A percentile compares a stretch with the other conserved stretches of the same genome.
Evolutionary conservation across 64 coral and sea anemone genomes (phyloP).

Genomic region (Orbicella faveolata): DNA sequence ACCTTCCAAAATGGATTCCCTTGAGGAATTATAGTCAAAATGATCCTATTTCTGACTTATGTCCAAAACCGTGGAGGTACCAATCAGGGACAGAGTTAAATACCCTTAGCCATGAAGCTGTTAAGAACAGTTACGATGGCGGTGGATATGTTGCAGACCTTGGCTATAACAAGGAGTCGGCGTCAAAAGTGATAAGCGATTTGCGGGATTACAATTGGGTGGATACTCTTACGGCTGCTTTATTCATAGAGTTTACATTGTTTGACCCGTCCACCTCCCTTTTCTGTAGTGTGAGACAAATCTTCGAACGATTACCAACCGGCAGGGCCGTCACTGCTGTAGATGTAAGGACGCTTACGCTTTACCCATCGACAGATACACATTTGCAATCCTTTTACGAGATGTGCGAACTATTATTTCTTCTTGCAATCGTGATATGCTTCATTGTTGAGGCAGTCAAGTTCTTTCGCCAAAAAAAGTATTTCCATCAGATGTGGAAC

Average conservation of each 20-base stretch:
- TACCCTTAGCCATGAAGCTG: slow-evolving; percentile 25
- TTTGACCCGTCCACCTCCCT: slow-evolving; percentile 63
- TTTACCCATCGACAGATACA: slow-evolving; percentile 36
- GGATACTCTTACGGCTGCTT: slow-evolving; percentile 33
- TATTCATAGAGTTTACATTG: slow-evolving; percentile 68
- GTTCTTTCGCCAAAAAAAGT: slow-evolving; percentile 24
- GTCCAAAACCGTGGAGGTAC: slow-evolving; percentile 67
- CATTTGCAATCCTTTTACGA: slow-evolving; percentile 37
- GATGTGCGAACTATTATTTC: slow-evolving; percentile 62
- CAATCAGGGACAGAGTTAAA: neutral
- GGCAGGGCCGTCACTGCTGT: neutral
- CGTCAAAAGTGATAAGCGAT: neutral
- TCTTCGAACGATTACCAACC: slow-evolving; percentile 48
- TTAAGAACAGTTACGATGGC: slow-evolving; percentile 49
- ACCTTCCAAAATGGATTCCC: slow-evolving; percentile 47
- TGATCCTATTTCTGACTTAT: neutral
- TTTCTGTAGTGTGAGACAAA: slow-evolving; percentile 33
- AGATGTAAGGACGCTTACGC: slow-evolving; percentile 16
- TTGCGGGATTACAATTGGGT: slow-evolving; percentile 48
- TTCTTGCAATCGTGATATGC: slow-evolving; percentile 38
- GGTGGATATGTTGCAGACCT: slow-evolving; percentile 68
- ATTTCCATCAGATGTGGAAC: slow-evolving; percentile 60
- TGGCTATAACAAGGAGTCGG: slow-evolving; percentile 57
- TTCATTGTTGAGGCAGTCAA: slow-evolving; percentile 45
- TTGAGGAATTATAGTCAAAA: neutral